Percentiles rank a stretch among this genome's conserved stretches.
These are phyloP conservation scores for Arrhopalites spinosus DNA, from an alignment of 2,888 invertebrate genomes.

Conservation along the genomic window DNA sequence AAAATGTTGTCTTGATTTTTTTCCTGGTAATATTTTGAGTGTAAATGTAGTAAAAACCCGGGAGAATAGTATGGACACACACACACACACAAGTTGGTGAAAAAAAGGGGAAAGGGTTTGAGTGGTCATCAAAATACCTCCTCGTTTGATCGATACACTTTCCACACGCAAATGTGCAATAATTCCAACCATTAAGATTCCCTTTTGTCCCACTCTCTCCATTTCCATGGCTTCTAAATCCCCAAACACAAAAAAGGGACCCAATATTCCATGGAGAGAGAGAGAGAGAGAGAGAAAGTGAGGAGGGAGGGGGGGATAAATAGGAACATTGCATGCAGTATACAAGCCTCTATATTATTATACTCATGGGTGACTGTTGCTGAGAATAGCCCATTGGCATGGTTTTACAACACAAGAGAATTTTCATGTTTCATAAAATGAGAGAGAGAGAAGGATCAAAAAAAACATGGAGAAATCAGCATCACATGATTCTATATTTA, in stretches of 20 bases:
- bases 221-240: constrained; percentile 11
- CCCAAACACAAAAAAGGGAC: background rate
- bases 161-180: constrained; percentile 13
- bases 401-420: too few species aligned
- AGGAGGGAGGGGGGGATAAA: too few species aligned
- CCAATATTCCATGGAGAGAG: background rate
- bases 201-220: background rate
- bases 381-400: too few species aligned
- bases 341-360: background rate
- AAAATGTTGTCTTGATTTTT: background rate
- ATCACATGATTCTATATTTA: background rate
- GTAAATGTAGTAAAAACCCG: background rate
- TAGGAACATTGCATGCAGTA: background rate
- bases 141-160: constrained; percentile 11
- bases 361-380: too few species aligned
- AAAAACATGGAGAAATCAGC: too few species aligned
- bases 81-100: background rate
- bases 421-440: background rate
- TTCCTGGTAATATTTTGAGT: background rate
- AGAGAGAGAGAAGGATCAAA: too few species aligned
- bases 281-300: too few species aligned
- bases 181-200: background rate
- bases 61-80: background rate
- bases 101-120: background rate
- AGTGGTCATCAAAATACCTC: constrained; percentile 6